phyloP scores from a whole-genome alignment of 2,888 invertebrate genomes.

The Erebia palarica region DNA sequence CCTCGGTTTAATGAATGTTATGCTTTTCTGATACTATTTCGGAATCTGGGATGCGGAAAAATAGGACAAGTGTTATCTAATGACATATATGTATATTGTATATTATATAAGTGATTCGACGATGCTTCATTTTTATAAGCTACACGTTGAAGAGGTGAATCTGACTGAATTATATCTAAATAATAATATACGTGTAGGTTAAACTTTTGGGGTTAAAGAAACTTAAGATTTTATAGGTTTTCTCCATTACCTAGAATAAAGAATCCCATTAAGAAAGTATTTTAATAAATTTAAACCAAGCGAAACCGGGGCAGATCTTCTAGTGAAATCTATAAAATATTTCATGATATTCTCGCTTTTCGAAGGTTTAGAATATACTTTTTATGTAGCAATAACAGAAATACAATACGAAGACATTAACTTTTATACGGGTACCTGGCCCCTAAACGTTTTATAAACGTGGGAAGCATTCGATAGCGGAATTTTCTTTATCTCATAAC shows the following conservation, averaged over 20 bases:
- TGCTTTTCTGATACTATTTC: neutral
- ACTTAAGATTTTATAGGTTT: no score
- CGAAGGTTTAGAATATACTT: neutral
- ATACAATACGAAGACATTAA: constrained; percentile 8
- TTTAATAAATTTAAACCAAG: no score
- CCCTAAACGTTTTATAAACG: constrained; percentile 17
- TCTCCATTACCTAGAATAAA: no score
- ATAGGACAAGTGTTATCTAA: neutral
- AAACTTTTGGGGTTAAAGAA: no score
- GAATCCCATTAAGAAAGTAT: no score
- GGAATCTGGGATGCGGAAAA: neutral
- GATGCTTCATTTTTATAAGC: neutral
- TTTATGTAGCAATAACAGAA: neutral
- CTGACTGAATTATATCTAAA: no score
- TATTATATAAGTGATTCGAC: neutral
- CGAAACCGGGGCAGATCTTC: no score
- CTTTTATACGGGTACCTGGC: constrained; percentile 6
- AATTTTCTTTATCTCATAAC: constrained; percentile 1
- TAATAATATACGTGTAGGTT: no score
- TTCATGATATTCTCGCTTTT: neutral
- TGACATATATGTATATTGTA: no score
- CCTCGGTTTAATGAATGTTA: constrained; percentile 1
- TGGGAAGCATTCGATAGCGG: constrained; percentile 1
- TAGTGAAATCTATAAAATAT: no score
- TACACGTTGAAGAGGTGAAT: no score